Evolutionary conservation across 2,888 invertebrate species (phyloP).

Genomic region (Ecliptopera silaceata): DNA sequence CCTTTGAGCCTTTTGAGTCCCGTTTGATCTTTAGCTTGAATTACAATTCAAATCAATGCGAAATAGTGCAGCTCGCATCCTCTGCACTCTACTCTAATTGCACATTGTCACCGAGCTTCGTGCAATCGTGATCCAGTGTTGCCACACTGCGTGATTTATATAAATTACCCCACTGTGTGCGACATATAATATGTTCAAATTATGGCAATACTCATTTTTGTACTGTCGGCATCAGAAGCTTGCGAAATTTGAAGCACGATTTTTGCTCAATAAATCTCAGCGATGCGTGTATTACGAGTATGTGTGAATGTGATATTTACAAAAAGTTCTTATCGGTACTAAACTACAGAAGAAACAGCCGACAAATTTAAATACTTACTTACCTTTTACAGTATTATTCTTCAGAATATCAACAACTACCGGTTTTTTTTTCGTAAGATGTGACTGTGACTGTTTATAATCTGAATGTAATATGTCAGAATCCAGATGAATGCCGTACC

Average conservation of each 20-base stretch:
- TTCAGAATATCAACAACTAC: too few relatives aligned
- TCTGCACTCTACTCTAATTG: conserved; percentile 55
- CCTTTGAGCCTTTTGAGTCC: neutral
- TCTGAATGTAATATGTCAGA: conserved; percentile 9
- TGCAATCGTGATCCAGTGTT: conserved; percentile 64
- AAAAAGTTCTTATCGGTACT: neutral
- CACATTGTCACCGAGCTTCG: conserved; percentile 62
- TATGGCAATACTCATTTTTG: conserved; percentile 51
- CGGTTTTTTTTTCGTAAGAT: too few relatives aligned
- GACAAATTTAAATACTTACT: neutral
- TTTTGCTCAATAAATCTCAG: conserved; percentile 14
- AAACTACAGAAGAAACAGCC: neutral
- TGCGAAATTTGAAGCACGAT: conserved; percentile 20
- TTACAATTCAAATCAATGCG: conserved; percentile 22
- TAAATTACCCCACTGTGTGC: conserved; percentile 61
- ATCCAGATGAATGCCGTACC: conserved; percentile 21
- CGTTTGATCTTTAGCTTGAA: conserved; percentile 2
- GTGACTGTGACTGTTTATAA: too few relatives aligned
- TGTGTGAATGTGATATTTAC: neutral
- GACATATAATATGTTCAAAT: conserved; percentile 61
- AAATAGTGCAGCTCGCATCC: conserved; percentile 19
- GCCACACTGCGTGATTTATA: conserved; percentile 65
- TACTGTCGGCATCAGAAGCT: conserved; percentile 16
- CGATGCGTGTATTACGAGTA: neutral
- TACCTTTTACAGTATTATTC: too few relatives aligned